These are phyloP conservation scores for Bombus pyrosoma DNA, from an alignment of 1,140 invertebrate genomes.

Conservation along the genomic window DNA sequence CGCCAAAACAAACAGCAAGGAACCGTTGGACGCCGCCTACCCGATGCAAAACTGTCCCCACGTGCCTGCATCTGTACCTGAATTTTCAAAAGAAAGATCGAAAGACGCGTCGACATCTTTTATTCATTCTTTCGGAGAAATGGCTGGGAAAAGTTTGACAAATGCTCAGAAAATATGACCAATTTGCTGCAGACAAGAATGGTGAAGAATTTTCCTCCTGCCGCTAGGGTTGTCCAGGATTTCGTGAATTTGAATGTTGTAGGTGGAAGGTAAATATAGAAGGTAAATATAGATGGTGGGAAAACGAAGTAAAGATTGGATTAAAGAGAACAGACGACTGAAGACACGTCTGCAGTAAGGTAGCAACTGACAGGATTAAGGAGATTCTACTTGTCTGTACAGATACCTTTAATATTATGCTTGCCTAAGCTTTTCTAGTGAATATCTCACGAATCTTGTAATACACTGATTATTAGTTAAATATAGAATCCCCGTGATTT, in stretches of 20 bases:
- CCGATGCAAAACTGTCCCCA: not conserved
- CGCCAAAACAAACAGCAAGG: constrained; percentile 19
- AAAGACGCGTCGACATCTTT: not conserved
- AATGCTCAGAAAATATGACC: not conserved
- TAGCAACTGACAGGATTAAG: not conserved
- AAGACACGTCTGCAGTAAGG: not conserved
- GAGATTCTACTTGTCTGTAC: not conserved
- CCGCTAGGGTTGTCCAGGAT: not conserved
- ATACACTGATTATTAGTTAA: not conserved
- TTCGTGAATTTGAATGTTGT: not conserved
- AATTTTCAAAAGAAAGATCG: not conserved
- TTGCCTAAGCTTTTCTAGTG: not conserved
- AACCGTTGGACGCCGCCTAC: not conserved
- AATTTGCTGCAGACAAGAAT: not conserved
- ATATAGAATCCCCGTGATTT: not conserved
- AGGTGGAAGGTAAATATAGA: constrained; percentile 10
- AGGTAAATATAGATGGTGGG: not conserved
- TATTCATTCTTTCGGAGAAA: constrained; percentile 5
- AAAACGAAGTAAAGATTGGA: not conserved
- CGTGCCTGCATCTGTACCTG: not conserved
- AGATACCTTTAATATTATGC: not conserved
- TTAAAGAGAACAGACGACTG: not conserved
- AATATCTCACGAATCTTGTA: not conserved
- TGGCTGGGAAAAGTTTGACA: not conserved
- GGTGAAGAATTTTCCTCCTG: not conserved